Conservation (phyloP, 2,797 vertebrate species). For the Ctenopoma multispine region DNA sequence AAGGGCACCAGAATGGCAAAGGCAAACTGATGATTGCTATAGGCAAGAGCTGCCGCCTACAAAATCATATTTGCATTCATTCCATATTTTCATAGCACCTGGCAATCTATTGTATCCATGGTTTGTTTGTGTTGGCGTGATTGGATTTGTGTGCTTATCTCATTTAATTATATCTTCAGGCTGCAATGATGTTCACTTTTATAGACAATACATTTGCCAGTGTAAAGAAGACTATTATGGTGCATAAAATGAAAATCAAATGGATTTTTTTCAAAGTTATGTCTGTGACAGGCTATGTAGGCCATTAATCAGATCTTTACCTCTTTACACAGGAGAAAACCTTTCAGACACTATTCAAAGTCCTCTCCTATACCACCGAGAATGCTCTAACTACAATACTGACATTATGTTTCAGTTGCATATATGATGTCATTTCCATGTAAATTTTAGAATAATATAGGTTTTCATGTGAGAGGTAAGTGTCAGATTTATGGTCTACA, state of each 20-base stretch:
- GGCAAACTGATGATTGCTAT: not conserved
- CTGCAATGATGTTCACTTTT: slow-evolving; percentile 12
- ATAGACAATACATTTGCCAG: slow-evolving; percentile 19
- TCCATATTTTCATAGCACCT: not conserved
- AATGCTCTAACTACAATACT: too few species aligned
- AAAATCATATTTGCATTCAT: slow-evolving; percentile 2
- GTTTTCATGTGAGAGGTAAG: too few species aligned
- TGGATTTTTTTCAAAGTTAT: slow-evolving; percentile 40
- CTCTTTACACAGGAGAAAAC: too few species aligned
- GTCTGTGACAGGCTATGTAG: not conserved
- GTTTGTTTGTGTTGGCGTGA: slow-evolving; percentile 14
- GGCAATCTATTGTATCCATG: not conserved
- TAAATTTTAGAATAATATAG: too few species aligned
- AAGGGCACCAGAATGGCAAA: not conserved
- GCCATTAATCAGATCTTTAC: too few species aligned
- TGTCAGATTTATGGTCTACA: too few species aligned
- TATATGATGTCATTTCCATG: too few species aligned
- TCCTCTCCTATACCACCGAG: too few species aligned
- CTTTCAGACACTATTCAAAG: too few species aligned
- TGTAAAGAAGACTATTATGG: slow-evolving; percentile 20
- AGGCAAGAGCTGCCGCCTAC: not conserved
- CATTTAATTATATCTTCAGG: slow-evolving; percentile 26
- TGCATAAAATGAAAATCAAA: slow-evolving; percentile 45
- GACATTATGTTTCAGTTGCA: too few species aligned
- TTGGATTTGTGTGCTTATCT: slow-evolving; percentile 15